Percentiles rank a stretch among this genome's conserved stretches.
Conservation (phyloP, 2,888 invertebrate genomes). For the Melolontha melolontha region DNA sequence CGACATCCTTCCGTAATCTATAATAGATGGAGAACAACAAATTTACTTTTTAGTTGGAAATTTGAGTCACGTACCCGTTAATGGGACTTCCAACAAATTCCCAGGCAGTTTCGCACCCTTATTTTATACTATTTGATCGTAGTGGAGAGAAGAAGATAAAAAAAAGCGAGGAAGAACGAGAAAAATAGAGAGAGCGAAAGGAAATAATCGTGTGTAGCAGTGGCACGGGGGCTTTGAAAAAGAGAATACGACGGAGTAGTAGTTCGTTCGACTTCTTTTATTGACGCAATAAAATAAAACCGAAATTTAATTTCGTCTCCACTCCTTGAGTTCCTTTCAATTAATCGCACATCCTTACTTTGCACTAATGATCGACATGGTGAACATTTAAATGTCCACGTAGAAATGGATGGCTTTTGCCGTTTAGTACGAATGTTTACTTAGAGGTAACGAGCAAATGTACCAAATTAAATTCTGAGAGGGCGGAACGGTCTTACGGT, state of each 20-base stretch:
- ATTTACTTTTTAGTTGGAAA: constrained; percentile 37
- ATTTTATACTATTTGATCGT: constrained; percentile 35
- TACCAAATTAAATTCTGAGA: constrained; percentile 28
- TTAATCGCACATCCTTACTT: constrained; percentile 7
- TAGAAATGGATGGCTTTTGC: constrained; percentile 9
- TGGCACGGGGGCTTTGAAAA: not conserved
- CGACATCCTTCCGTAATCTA: constrained; percentile 29
- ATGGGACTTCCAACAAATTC: constrained; percentile 41
- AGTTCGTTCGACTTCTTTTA: constrained; percentile 29
- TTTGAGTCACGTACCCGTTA: constrained; percentile 39
- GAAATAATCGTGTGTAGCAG: constrained; percentile 1
- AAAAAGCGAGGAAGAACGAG: not conserved
- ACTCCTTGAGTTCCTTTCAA: constrained; percentile 7
- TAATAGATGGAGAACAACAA: constrained; percentile 40
- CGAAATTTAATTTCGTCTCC: constrained; percentile 30
- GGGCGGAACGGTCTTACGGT: constrained; percentile 1
- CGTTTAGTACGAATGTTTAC: constrained; percentile 28
- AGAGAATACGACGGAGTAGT: not conserved
- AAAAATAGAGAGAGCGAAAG: not conserved
- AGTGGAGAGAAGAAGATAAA: constrained; percentile 4
- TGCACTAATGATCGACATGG: constrained; percentile 24
- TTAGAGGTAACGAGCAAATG: constrained; percentile 28
- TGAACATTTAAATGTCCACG: constrained; percentile 17
- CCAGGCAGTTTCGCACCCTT: constrained; percentile 31
- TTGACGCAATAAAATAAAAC: constrained; percentile 34